Conservation (phyloP, 92 coral and sea anemone genomes). For the Siderastrea radians region DNA sequence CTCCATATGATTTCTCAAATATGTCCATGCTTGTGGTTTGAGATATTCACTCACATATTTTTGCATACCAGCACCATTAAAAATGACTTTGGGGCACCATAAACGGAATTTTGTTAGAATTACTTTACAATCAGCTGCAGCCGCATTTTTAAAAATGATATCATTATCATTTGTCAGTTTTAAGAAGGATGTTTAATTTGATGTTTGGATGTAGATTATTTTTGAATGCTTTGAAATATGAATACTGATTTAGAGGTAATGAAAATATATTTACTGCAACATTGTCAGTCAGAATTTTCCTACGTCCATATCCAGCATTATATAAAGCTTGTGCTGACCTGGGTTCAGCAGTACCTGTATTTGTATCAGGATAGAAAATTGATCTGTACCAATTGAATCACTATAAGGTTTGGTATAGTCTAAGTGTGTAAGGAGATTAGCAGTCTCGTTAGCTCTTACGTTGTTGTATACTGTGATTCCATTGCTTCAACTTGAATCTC, state of each 20-base stretch:
- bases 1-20: not conserved
- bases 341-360: not conserved
- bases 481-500: not conserved
- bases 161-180: not conserved
- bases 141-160: not conserved
- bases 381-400: not conserved
- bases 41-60: not conserved
- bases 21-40: not conserved
- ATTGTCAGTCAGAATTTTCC: not conserved
- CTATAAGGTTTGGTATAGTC: not conserved
- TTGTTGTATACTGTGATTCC: not conserved
- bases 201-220: not conserved
- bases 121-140: not conserved
- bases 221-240: not conserved
- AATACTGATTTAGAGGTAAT: not conserved
- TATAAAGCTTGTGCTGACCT: not conserved
- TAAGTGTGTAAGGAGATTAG: not conserved
- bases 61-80: not conserved
- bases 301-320: not conserved
- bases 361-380: not conserved
- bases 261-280: not conserved
- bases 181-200: not conserved
- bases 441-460: not conserved
- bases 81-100: conserved; percentile 1
- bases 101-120: not conserved